Evolutionary conservation across 2,113 vertebrate species (phyloP).

Genomic region (Nesoenas mayeri): DNA sequence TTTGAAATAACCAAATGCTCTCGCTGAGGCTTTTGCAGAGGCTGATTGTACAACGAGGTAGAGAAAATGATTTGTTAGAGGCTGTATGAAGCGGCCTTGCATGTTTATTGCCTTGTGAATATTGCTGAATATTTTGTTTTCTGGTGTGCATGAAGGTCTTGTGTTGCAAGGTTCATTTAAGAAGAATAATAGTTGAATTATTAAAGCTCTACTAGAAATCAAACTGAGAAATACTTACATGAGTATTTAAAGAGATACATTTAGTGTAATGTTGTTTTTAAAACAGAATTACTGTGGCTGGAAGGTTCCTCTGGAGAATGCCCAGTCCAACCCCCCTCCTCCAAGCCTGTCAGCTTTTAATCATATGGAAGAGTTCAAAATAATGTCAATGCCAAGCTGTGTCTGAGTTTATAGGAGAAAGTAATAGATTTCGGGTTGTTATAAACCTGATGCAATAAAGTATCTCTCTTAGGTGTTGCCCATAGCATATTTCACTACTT

Average conservation of each 20-base stretch:
- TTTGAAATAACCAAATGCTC: background rate
- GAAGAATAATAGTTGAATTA: background rate
- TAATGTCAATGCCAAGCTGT: background rate
- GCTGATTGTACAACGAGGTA: background rate
- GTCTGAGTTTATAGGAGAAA: background rate
- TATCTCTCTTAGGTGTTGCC: background rate
- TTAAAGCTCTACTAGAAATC: background rate
- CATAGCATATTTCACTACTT: background rate
- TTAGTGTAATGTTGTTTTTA: background rate
- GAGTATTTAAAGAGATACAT: background rate
- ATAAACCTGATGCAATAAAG: background rate
- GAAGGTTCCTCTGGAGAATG: background rate
- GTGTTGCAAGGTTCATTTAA: background rate
- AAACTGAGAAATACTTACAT: background rate
- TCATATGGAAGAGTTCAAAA: background rate
- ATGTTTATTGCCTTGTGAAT: background rate
- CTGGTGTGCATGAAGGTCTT: background rate
- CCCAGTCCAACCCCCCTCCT: background rate
- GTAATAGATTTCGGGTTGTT: background rate
- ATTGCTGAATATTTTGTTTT: background rate
- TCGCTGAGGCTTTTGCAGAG: background rate
- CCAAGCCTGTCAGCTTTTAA: background rate
- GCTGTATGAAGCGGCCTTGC: background rate
- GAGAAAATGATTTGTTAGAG: background rate
- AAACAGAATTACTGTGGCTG: background rate